These are phyloP conservation scores for Tenualosa ilisha DNA, from an alignment of 2,797 vertebrate genomes.

Conservation along the genomic window DNA sequence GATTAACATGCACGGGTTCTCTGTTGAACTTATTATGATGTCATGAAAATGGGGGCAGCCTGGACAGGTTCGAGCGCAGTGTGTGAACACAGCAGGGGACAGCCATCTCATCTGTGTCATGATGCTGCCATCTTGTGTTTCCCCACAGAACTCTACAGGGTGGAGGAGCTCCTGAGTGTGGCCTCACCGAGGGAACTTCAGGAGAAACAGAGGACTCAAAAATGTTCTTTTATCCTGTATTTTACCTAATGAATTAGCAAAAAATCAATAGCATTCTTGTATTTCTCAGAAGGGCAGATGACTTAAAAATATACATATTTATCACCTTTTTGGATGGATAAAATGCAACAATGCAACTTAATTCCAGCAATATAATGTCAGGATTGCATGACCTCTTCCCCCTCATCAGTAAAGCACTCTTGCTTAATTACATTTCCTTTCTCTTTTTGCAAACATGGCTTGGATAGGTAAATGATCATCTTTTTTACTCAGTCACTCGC, in stretches of 20 bases:
- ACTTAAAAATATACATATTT: background rate
- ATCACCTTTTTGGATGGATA: background rate
- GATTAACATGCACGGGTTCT: background rate
- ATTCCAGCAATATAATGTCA: no score
- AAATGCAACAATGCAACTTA: background rate
- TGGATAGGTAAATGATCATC: background rate
- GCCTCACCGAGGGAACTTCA: background rate
- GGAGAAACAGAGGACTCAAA: no score
- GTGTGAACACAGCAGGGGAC: background rate
- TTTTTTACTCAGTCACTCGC: background rate
- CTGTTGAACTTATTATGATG: background rate
- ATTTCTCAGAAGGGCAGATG: background rate
- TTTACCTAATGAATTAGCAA: background rate
- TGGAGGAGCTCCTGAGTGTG: background rate
- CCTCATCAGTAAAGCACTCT: background rate
- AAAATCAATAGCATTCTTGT: background rate
- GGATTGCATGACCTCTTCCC: background rate
- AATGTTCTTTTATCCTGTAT: no score
- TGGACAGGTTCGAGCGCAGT: background rate
- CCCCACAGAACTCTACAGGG: slow-evolving; percentile 22
- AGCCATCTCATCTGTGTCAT: background rate
- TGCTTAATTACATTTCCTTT: background rate
- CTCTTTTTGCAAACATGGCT: background rate
- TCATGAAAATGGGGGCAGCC: background rate
- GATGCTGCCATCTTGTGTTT: slow-evolving; percentile 29